These are phyloP conservation scores for Drosophila engyochracea DNA, from an alignment of 2,888 invertebrate genomes.

Conservation along the genomic window DNA sequence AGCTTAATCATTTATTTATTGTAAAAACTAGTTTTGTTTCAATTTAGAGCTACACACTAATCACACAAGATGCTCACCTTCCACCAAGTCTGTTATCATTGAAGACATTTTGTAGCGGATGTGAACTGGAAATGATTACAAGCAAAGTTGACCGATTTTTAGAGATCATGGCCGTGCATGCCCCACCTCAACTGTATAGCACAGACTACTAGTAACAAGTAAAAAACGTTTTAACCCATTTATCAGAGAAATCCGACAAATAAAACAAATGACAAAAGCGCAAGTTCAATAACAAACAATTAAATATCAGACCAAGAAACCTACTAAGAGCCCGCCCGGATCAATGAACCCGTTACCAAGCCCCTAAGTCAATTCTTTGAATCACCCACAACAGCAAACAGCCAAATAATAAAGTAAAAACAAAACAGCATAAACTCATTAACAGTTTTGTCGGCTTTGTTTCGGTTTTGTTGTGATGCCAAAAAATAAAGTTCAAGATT, in stretches of 20 bases:
- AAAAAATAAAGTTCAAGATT: conserved; percentile 63
- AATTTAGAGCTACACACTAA: conserved; percentile 14
- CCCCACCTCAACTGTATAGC: conserved; percentile 14
- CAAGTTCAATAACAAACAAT: conserved; percentile 44
- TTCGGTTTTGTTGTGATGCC: conserved; percentile 40
- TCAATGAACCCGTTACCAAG: conserved; percentile 69
- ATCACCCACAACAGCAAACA: conserved; percentile 17
- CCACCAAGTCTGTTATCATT: conserved; percentile 65
- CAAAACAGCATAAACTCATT: conserved; percentile 70
- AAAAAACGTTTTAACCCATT: conserved; percentile 42
- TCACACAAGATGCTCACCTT: conserved; percentile 63
- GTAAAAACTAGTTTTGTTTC: conserved; percentile 55
- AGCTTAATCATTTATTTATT: conserved; percentile 28
- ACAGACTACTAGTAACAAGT: conserved; percentile 21
- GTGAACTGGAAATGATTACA: conserved; percentile 50
- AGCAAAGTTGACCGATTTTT: conserved; percentile 44
- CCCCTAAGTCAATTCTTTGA: conserved; percentile 44
- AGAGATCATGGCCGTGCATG: conserved; percentile 56
- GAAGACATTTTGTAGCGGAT: conserved; percentile 53
- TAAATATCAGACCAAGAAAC: conserved; percentile 45
- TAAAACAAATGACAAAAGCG: conserved; percentile 9
- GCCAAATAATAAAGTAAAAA: conserved; percentile 29
- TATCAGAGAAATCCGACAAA: conserved; percentile 28
- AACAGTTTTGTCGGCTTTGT: conserved; percentile 34
- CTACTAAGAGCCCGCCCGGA: conserved; percentile 43